A percentile compares a stretch with the other conserved stretches of the same genome.
Evolutionary conservation across 1,140 invertebrate genomes (phyloP).

Genomic region (Potamilus streckersoni): DNA sequence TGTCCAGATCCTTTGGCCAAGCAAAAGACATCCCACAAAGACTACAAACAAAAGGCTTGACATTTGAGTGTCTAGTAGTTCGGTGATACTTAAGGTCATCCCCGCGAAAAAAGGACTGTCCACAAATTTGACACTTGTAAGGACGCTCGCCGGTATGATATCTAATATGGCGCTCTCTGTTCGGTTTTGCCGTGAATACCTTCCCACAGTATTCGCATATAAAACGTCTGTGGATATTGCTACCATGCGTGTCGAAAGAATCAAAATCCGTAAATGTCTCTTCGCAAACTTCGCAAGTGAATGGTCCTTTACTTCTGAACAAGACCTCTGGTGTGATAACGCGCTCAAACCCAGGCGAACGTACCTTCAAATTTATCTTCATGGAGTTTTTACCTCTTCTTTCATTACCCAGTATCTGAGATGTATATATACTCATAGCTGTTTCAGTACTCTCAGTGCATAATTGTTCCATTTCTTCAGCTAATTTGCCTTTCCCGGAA

Average conservation of each 20-base stretch:
- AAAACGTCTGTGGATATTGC: constrained; percentile 45
- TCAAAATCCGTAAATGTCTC: constrained; percentile 44
- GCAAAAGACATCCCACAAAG: constrained; percentile 47
- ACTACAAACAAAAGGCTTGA: constrained; percentile 46
- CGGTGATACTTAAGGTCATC: constrained; percentile 62
- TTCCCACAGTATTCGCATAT: constrained; percentile 61
- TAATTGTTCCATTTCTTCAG: no score
- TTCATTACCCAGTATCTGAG: no score
- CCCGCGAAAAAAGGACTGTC: constrained; percentile 53
- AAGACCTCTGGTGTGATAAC: constrained; percentile 47
- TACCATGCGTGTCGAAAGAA: constrained; percentile 49
- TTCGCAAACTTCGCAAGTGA: constrained; percentile 46
- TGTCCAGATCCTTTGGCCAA: constrained; percentile 53
- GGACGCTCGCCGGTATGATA: constrained; percentile 63
- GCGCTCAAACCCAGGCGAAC: constrained; percentile 45
- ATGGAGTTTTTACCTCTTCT: neutral
- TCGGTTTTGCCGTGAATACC: constrained; percentile 61
- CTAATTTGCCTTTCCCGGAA: no score
- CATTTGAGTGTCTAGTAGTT: constrained; percentile 56
- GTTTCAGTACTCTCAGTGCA: no score
- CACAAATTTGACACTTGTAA: constrained; percentile 59
- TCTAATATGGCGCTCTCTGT: constrained; percentile 59
- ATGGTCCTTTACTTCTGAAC: constrained; percentile 41
- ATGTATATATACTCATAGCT: no score
- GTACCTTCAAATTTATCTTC: constrained; percentile 26